Evolutionary conservation across 2,113 vertebrate species (phyloP), one percentile per base, ranked within the genome.

Genomic region (Macheiramphus alcinus): DNA sequence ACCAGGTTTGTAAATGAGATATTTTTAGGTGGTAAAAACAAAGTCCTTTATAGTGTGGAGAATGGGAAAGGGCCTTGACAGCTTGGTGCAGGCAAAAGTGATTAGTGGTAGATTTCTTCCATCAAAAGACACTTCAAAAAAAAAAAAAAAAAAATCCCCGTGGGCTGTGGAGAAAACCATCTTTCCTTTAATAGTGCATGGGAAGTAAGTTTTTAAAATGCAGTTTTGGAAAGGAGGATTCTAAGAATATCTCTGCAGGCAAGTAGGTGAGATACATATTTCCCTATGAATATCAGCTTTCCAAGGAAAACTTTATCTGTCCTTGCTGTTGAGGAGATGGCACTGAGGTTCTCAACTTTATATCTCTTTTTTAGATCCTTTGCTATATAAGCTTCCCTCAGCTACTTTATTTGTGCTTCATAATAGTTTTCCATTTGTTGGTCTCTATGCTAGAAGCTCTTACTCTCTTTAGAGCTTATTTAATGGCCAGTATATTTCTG

Each of bases 141-240:
- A 47, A 34, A n/a, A 16, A 5, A 5, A 6, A 47, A 20, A 25
- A 50, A 50, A 26, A 26, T 25, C 48, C 25, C 23, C 43, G 3
- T 2, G 2, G 3, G 3, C 8, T 43, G 7, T 27, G 12, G 38
- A 63, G 10, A 68, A 85, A 68, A 50, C 0, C 2, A 8, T 36
- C 2, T 55, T 43, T 79, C 26, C 2, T 71, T 87, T 75, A 71
- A 26, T 45, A 65, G 4, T 18, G 19, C 2, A 23, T 29, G 2
- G 7, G 7, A 67, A 43, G 3, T 34, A 80, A 67, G 9, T 17
- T 58, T 84, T 67, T 21, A 32, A 92, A 72, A 72, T 29, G 11
- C 4, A 22, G 3, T 25, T 71, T 48, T 62, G 12, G 32, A 71
- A 86, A 70, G 11, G 3, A 42, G 1, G 5, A 42, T 71, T 92